Conservation (phyloP, 1,140 invertebrate genomes). For the Drosophila bifasciata region DNA sequence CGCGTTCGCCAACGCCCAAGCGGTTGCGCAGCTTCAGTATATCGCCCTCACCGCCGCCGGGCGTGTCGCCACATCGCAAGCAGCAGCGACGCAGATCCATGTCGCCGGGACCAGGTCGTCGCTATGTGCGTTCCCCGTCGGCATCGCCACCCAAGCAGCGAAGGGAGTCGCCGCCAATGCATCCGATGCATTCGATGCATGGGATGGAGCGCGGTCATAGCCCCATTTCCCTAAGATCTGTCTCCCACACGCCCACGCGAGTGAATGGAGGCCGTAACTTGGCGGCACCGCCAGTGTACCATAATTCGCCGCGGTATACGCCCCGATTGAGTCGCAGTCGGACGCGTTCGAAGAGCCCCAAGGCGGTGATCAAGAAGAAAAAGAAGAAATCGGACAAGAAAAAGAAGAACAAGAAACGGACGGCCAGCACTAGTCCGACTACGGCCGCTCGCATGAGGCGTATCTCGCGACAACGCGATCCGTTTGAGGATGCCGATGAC, state of each 20-base stretch:
- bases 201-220: conserved; percentile 49
- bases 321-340: conserved; percentile 66
- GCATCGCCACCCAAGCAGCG: conserved; percentile 7
- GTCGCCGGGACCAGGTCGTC: conserved; percentile 27
- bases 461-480: conserved; percentile 71
- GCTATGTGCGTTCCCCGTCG: conserved; percentile 56
- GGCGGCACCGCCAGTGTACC: conserved; percentile 30
- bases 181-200: conserved; percentile 5
- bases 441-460: conserved; percentile 50
- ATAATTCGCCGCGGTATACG: conserved; percentile 66
- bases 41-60: conserved; percentile 58
- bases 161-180: no score
- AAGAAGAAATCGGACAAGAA: conserved; percentile 73
- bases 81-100: conserved; percentile 31
- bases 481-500: conserved; percentile 63
- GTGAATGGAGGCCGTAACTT: conserved; percentile 60
- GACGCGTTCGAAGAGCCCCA: conserved; percentile 63
- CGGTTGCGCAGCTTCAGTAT: conserved; percentile 75
- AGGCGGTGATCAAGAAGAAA: conserved; percentile 63
- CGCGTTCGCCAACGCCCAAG: conserved; percentile 64
- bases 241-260: conserved; percentile 61
- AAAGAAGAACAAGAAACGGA: conserved; percentile 74
- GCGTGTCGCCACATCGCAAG: conserved; percentile 26
- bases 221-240: conserved; percentile 69
- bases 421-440: conserved; percentile 59